A percentile compares a stretch with the other conserved stretches of the same genome.
Conservation (phyloP, 2,113 vertebrate species). For the Amphiprion percula region DNA sequence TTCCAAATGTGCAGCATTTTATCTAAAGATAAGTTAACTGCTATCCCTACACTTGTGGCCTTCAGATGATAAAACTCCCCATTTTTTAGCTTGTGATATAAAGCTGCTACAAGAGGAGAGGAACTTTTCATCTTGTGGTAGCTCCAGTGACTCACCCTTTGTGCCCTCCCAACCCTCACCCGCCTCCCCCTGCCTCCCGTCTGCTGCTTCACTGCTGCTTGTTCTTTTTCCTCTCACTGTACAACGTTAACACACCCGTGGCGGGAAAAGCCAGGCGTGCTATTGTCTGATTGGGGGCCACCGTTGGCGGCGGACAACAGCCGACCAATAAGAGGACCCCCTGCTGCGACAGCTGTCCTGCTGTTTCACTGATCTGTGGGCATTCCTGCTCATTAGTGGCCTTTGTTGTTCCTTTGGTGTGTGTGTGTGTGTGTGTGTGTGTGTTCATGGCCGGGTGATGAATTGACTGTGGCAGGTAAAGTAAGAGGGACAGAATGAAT, state of each 20-base stretch:
- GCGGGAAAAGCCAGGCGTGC: conserved; percentile 66
- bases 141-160: too few relatives aligned
- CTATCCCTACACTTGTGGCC: not conserved
- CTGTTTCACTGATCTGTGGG: conserved; percentile 71
- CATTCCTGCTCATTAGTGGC: conserved; percentile 72
- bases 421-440: conserved; percentile 29
- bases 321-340: conserved; percentile 60
- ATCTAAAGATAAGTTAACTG: conserved; percentile 5
- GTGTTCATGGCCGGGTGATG: conserved; percentile 36
- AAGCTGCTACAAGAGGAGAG: too few relatives aligned
- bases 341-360: conserved; percentile 63
- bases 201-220: conserved; percentile 5
- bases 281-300: conserved; percentile 65
- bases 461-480: conserved; percentile 70
- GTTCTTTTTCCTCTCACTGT: conserved; percentile 36
- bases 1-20: conserved; percentile 4
- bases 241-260: conserved; percentile 51
- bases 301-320: conserved; percentile 46
- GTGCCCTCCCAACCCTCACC: not conserved
- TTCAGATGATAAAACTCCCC: conserved; percentile 3
- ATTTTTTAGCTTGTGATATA: too few relatives aligned
- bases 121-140: too few relatives aligned
- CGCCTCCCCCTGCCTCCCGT: not conserved
- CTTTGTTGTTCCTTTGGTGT: conserved; percentile 49
- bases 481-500: conserved; percentile 34